Evolutionary conservation across 2,888 invertebrate genomes (phyloP), one percentile per base, ranked within the genome.

Genomic region (Gandaritis pyraliata): DNA sequence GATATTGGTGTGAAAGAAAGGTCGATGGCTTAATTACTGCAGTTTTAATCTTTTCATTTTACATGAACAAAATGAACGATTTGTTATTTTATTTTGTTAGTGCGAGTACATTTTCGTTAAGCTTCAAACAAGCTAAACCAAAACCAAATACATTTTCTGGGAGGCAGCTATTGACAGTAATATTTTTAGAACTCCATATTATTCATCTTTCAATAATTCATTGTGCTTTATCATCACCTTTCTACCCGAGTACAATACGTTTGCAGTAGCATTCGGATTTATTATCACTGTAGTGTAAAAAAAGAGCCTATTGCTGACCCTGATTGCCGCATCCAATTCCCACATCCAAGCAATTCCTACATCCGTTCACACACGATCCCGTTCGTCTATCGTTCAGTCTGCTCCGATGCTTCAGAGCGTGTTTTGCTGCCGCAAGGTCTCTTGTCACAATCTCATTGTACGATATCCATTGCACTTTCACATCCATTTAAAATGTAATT

Each of bases 361-460:
- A 23, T 63, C 61, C 52, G 16, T 61, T 58, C 53, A 54, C 69
- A 67, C 52, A 61, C 53, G 65, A 67, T 69, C 70, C 33, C 50
- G 59, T 30, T 5, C 33, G 58, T 64, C 64, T 69, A 72, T 70
- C 61, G 72, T 70, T 83, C 88, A 87, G 88, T 86, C 81, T 74
- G 74, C 73, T 76, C 79, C 85, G 82, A 92, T 92, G 91, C 83
- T 92, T 77, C 88, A 82, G 70, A 83, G 85, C 79, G 90, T 92
- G 82, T 84, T 92, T 78, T 92, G 91, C 85, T 92, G 91, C 74
- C 87, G 86, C 76, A 88, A 91, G 90, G 91, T 91, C 81, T 79
- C 77, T 76, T 16, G 36, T 43, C 3, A 15, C 64, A 45, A 56
- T 29, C 13, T 53, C 55, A 58, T 61, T 61, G 65, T 60, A 61